Evolutionary conservation across 2,888 invertebrate species (phyloP).

Genomic region (Zonitis immaculata): DNA sequence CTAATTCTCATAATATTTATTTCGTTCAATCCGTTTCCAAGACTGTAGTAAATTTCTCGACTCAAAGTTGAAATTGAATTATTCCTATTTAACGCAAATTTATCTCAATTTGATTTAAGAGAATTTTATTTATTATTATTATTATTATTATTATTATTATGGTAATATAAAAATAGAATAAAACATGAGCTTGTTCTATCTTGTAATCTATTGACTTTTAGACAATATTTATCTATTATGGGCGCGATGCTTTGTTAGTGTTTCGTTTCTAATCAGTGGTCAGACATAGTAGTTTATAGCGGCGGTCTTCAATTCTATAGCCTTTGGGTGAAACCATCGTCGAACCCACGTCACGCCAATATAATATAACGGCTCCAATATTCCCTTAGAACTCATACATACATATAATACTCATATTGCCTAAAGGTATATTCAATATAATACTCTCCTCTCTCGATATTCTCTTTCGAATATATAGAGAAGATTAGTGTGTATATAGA

Average conservation of each 20-base stretch:
- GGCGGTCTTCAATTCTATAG: constrained; percentile 1
- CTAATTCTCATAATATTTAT: background rate
- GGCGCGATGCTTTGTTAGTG: constrained; percentile 3
- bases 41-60: background rate
- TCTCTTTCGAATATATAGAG: background rate
- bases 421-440: background rate
- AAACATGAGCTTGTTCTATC: background rate
- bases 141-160: too few species aligned
- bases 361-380: constrained; percentile 7
- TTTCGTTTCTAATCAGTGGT: constrained; percentile 6
- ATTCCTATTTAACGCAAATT: background rate
- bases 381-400: background rate
- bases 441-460: too few species aligned
- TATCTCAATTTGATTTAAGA: background rate
- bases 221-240: background rate
- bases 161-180: too few species aligned
- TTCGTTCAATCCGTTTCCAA: background rate
- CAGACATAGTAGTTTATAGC: constrained; percentile 2
- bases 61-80: background rate
- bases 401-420: background rate
- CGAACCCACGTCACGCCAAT: constrained; percentile 7
- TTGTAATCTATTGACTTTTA: background rate
- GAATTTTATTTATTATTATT: too few species aligned
- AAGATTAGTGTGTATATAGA: background rate
- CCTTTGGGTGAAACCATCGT: constrained; percentile 1